phyloP scores from a whole-genome alignment of 2,888 invertebrate genomes.

The Orthosia gracilis region DNA sequence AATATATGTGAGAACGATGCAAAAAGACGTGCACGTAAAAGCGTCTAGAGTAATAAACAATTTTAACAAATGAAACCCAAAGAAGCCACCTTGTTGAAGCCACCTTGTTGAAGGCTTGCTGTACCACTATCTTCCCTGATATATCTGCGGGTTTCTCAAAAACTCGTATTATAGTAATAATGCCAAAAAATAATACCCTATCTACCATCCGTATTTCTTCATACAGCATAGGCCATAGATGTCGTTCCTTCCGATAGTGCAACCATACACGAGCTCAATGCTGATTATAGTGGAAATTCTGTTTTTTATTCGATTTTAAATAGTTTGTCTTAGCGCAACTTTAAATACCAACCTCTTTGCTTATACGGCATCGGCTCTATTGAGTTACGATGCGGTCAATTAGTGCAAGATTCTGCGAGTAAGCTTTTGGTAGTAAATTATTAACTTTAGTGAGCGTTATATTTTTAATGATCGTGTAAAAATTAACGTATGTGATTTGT shows the following conservation, averaged over 20 bases:
- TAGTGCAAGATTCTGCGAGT: background rate
- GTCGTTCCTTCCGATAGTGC: slow-evolving; percentile 65
- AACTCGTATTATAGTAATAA: background rate
- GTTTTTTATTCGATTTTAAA: slow-evolving; percentile 27
- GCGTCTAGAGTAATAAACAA: no score
- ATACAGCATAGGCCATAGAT: slow-evolving; percentile 63
- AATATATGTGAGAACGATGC: no score
- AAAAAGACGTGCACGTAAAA: no score
- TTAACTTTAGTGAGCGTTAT: background rate
- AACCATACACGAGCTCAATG: slow-evolving; percentile 45
- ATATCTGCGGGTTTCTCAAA: no score
- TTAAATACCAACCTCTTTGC: background rate
- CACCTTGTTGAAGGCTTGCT: no score
- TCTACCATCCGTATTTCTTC: slow-evolving; percentile 27
- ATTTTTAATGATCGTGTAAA: background rate
- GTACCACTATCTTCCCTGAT: no score
- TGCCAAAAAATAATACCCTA: slow-evolving; percentile 2
- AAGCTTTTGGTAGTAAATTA: background rate
- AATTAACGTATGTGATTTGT: no score
- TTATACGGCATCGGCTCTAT: background rate
- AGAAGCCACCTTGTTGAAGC: no score
- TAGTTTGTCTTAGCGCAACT: slow-evolving; percentile 13
- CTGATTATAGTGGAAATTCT: slow-evolving; percentile 50
- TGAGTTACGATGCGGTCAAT: background rate
- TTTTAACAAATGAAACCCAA: no score